Percentiles rank a stretch among this genome's conserved stretches.
phyloP scores from a whole-genome alignment of 2,888 invertebrate species.

The Mimumesa dahlbomi region DNA sequence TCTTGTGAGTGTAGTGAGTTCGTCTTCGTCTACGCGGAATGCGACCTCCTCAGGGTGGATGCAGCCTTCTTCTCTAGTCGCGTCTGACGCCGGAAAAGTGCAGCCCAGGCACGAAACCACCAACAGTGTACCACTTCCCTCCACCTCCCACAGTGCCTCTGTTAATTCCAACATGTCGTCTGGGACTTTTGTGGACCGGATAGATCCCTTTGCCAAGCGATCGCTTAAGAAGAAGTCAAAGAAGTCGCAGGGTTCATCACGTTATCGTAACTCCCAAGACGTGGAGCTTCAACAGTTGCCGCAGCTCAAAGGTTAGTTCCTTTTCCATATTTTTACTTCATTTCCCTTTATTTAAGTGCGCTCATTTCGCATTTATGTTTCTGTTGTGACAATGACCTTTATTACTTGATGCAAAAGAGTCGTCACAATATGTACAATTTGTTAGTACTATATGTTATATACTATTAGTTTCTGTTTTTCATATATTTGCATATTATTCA shows the following conservation, averaged over 20 bases:
- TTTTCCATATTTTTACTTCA: neutral
- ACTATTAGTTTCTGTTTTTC: no score
- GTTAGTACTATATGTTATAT: no score
- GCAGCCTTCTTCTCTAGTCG: constrained; percentile 60
- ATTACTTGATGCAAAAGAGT: no score
- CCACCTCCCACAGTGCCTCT: constrained; percentile 69
- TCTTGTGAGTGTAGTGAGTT: constrained; percentile 59
- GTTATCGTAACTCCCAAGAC: constrained; percentile 98
- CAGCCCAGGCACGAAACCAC: constrained; percentile 53
- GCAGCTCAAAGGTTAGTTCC: constrained; percentile 93
- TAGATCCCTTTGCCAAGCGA: constrained; percentile 99
- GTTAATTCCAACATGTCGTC: constrained; percentile 81
- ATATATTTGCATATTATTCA: no score
- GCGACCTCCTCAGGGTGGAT: constrained; percentile 58
- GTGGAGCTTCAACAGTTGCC: constrained; percentile 98
- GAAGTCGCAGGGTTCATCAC: constrained; percentile 99
- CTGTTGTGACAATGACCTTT: no score
- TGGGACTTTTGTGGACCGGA: constrained; percentile 98
- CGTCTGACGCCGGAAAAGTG: constrained; percentile 45
- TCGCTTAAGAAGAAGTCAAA: constrained; percentile 99
- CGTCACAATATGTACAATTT: no score
- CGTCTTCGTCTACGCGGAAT: constrained; percentile 56
- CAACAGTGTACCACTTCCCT: constrained; percentile 50
- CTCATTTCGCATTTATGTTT: no score
- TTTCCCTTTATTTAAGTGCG: no score